These are phyloP conservation scores for Ophthalmolycus amberensis DNA, from an alignment of 2,113 vertebrate genomes.

Conservation along the genomic window DNA sequence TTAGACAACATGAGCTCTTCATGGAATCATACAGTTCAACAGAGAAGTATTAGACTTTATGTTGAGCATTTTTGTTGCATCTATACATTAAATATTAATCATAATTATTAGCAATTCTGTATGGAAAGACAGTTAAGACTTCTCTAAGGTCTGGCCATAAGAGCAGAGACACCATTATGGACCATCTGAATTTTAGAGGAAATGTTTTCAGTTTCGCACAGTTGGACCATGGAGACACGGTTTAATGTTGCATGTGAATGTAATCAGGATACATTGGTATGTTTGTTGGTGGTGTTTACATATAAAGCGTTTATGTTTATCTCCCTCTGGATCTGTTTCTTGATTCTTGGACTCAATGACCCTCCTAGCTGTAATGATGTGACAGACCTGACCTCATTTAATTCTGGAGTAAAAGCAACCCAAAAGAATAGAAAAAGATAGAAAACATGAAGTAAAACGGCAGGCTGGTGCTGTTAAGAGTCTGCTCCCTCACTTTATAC, in stretches of 20 bases:
- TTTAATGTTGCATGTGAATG: background rate
- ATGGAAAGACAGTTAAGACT: background rate
- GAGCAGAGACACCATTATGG: background rate
- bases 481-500: constrained; percentile 5
- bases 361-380: background rate
- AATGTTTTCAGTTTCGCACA: background rate
- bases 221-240: background rate
- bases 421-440: background rate
- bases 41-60: background rate
- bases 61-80: background rate
- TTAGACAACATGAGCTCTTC: background rate
- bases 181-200: background rate
- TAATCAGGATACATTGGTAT: background rate
- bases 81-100: background rate
- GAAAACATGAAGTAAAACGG: constrained; percentile 1
- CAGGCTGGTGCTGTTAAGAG: constrained; percentile 1
- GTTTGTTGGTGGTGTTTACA: background rate
- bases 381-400: constrained; percentile 23
- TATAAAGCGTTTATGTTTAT: constrained; percentile 6
- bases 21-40: background rate
- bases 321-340: background rate
- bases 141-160: background rate
- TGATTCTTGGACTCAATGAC: constrained; percentile 9
- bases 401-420: background rate
- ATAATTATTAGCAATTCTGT: background rate